Percentiles rank a stretch among this genome's conserved stretches.
Conservation (phyloP, 2,888 invertebrate species). For the Darwinula stevensoni region DNA sequence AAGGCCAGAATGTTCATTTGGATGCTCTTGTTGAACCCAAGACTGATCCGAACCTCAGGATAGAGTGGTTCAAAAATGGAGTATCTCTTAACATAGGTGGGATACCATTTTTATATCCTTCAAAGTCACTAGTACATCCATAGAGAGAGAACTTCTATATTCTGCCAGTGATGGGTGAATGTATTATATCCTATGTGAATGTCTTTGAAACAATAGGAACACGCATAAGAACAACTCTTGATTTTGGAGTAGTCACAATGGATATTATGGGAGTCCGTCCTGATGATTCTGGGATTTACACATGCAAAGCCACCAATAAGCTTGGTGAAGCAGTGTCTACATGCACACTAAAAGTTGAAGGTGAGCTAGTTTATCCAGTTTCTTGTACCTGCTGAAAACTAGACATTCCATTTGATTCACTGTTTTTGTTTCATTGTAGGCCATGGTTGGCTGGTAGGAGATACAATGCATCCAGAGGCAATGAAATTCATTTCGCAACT, state of each 20-base stretch:
- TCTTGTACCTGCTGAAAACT: background rate
- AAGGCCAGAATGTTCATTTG: slow-evolving; percentile 56
- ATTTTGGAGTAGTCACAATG: slow-evolving; percentile 80
- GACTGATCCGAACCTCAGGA: slow-evolving; percentile 49
- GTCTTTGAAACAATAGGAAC: no score
- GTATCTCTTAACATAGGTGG: slow-evolving; percentile 43
- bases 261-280: slow-evolving; percentile 57
- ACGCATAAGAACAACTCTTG: slow-evolving; percentile 70
- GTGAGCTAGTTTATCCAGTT: slow-evolving; percentile 10
- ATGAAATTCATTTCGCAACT: slow-evolving; percentile 53
- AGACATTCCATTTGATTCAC: background rate
- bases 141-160: no score
- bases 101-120: no score
- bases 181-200: no score
- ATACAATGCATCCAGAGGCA: slow-evolving; percentile 63
- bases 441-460: slow-evolving; percentile 56
- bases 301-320: slow-evolving; percentile 72
- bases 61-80: slow-evolving; percentile 85
- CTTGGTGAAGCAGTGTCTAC: slow-evolving; percentile 83
- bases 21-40: slow-evolving; percentile 75
- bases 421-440: slow-evolving; percentile 19
- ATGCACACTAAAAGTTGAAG: slow-evolving; percentile 53
- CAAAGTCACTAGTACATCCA: no score
- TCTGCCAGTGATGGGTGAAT: no score
- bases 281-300: slow-evolving; percentile 82